Base-by-base conservation (phyloP, 2,888 invertebrate species). In the Tridacna crocea region DNA sequence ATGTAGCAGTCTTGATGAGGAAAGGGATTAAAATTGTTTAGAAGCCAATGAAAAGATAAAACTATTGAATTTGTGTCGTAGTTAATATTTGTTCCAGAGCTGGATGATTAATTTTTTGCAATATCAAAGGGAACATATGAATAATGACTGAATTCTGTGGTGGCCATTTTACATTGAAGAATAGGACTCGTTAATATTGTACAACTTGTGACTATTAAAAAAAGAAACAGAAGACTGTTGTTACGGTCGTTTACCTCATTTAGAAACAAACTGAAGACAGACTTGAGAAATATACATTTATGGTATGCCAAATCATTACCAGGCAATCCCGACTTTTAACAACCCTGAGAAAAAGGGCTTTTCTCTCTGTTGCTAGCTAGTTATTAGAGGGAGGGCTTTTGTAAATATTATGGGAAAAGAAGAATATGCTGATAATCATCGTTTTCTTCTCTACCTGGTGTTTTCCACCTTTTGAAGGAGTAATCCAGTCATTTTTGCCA, bases 41-140 rank as follows among this genome's bases (percentile, higher is more conserved):
- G 47, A 26, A 22, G 47, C 70, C 70, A 22, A 47, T 46, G 47
- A 51, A 70, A 51, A 60, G 68, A 27, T 47, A 26, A 58, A 47
- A 77, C 73, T 83, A 80, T 83, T 83, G 83, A 83, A 79, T 80
- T 74, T 75, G 80, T 83, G 83, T 83, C 83, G 61, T 66, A 60
- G 76, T 66, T 72, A 58, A 76, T 79, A 76, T 73, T 73, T 66
- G 75, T 68, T 36, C 48, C 66, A 58, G n/a, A 68, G 61, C 60
- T n/a, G 22, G 36, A 80, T 73, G 77, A 80, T 80, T 80, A 80
- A 80, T 80, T 80, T 73, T 73, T 51, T 17, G 22, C 26, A 46
- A 70, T 70, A 70, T 70, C 70, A 70, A 70, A 70, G 70, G 51
- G 51, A 70, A 51, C 70, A 51, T 26, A 70, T 70, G 70, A 70